Evolutionary conservation across 1,140 invertebrate species (phyloP), one percentile per base, ranked within the genome.

Genomic region (Anadara kagoshimensis): DNA sequence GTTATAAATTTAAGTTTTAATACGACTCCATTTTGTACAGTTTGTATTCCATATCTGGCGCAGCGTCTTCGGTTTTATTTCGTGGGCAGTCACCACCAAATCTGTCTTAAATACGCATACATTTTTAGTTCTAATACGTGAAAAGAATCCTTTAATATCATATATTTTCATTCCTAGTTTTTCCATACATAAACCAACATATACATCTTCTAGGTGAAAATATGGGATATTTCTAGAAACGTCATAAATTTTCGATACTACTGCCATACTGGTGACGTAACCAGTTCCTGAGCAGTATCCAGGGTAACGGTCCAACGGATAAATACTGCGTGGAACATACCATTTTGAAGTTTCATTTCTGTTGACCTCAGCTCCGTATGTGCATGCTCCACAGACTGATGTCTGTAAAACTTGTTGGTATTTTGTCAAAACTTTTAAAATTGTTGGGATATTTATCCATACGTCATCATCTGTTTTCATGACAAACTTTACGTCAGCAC

Each of bases 391-490:
- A n/a, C 57, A 26, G 1, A 59, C 29, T 20, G 26, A 0, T 5
- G 29, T 20, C 12, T 59, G 14, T 43, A 59, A 20, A 16, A 57
- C 22, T 29, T 1, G 0, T 57, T 57, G 29, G 29, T 36, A 36
- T 36, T 36, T 36, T 5, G 16, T 47, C 4, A 58, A 5, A 47
- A 26, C 24, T 1, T 47, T 47, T 62, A 79, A n/a, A 14, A 81
- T 16, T 43, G 20, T 49, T 14, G 59, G 26, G 18, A 72, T 49
- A 80, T 91, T 89, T 10, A 91, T 74, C 69, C 88, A 90, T 78
- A 90, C 89, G 75, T 91, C 90, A 65, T 91, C 90, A 71, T 91
- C 90, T 20, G 87, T 86, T 78, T 91, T 91, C 57, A 90, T 76
- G 20, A 77, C 56, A 71, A 79, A 88, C 70, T 59, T 74, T 4